These are phyloP conservation scores for Stichodactyla mertensii DNA, from an alignment of 64 coral and sea anemone genomes.

Conservation along the genomic window DNA sequence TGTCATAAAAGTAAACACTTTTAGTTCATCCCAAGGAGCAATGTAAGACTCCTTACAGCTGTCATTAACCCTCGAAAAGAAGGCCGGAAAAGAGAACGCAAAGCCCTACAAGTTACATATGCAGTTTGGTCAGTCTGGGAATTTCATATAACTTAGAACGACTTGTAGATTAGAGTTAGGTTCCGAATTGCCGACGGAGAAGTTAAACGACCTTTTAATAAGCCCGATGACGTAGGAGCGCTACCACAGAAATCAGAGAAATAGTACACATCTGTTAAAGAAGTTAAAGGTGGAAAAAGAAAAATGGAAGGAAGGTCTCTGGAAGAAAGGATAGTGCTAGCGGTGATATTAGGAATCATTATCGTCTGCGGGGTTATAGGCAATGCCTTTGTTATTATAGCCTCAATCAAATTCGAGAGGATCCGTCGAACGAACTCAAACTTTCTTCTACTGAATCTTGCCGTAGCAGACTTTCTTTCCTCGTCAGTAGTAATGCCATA, in stretches of 20 bases:
- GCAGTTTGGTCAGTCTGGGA: no score
- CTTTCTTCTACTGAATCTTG: slow-evolving; percentile 43
- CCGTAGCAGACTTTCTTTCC: slow-evolving; percentile 34
- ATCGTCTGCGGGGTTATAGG: slow-evolving; percentile 45
- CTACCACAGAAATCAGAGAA: background rate
- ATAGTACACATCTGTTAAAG: background rate
- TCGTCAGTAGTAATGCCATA: slow-evolving; percentile 40
- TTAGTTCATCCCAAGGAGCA: background rate
- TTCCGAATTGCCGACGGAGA: background rate
- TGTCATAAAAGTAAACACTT: background rate
- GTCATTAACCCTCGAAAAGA: background rate
- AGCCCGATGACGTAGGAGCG: background rate
- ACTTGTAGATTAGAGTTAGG: background rate
- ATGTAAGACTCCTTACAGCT: background rate
- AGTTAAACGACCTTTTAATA: background rate
- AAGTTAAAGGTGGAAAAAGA: background rate
- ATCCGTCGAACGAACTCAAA: slow-evolving; percentile 28
- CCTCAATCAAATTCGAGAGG: slow-evolving; percentile 26
- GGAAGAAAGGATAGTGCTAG: slow-evolving; percentile 30
- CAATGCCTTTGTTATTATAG: slow-evolving; percentile 35
- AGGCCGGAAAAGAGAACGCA: background rate
- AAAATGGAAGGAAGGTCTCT: background rate
- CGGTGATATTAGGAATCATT: slow-evolving; percentile 15
- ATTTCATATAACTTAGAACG: background rate
- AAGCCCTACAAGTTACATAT: background rate